phyloP scores from a whole-genome alignment of 2,113 vertebrate genomes.

The Callithrix jacchus region DNA sequence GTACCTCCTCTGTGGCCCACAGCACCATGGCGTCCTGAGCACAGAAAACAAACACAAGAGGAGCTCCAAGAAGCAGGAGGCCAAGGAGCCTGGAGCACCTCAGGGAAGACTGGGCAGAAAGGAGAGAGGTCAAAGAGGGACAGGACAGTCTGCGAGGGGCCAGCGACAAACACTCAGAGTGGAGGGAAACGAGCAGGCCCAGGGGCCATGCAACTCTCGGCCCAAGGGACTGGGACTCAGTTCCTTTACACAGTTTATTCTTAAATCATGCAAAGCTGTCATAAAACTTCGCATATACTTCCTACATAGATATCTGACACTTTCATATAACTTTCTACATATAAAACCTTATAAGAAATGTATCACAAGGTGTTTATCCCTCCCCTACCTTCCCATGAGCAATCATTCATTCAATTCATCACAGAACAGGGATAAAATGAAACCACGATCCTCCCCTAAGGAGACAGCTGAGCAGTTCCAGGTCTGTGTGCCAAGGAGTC shows the following conservation, averaged over 20 bases:
- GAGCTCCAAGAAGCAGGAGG: neutral
- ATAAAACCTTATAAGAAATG: neutral
- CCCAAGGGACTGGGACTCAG: too few species aligned
- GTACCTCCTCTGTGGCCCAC: neutral
- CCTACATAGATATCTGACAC: neutral
- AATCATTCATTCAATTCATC: neutral
- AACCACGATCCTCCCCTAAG: neutral
- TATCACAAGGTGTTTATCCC: neutral
- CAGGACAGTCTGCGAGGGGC: neutral
- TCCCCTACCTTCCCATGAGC: neutral
- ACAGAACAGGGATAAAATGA: neutral
- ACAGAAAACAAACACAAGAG: neutral
- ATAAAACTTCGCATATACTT: neutral
- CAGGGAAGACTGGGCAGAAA: neutral
- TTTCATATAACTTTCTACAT: neutral
- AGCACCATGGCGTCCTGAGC: neutral
- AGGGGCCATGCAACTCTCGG: accelerated
- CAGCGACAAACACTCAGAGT: accelerated
- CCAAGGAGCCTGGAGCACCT: neutral
- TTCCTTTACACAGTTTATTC: neutral
- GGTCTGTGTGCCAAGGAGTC: neutral
- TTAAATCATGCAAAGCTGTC: neutral
- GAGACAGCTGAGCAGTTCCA: neutral
- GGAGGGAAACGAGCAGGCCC: neutral
- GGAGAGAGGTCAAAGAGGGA: neutral